These are phyloP conservation scores for Ptyas mucosa DNA, from an alignment of 2,113 vertebrate species.

Conservation along the genomic window DNA sequence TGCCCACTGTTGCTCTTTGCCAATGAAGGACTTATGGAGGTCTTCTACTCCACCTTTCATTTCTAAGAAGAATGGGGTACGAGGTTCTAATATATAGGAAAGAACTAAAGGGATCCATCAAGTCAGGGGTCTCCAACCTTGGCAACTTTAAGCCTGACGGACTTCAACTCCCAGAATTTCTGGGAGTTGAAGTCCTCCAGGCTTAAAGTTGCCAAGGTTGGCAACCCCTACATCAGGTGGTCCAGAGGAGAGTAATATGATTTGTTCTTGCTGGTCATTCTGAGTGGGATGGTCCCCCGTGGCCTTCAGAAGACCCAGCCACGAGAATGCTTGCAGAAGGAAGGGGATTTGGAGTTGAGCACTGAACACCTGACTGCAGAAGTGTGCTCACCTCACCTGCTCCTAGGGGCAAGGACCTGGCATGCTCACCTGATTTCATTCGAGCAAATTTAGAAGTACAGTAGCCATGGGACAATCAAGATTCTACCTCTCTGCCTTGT, in stretches of 20 bases:
- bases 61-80: background rate
- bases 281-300: too few relatives aligned
- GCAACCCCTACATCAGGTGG: background rate
- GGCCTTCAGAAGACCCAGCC: too few relatives aligned
- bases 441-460: background rate
- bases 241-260: background rate
- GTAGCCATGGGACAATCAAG: background rate
- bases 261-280: background rate
- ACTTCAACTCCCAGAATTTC: too few relatives aligned
- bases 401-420: background rate
- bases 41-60: background rate
- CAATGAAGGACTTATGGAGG: background rate
- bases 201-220: too few relatives aligned
- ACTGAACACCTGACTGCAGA: background rate
- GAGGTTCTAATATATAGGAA: background rate
- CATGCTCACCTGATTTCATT: background rate
- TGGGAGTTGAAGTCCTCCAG: too few relatives aligned
- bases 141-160: too few relatives aligned
- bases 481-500: conserved; percentile 8
- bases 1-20: background rate
- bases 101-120: background rate
- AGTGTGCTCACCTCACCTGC: background rate
- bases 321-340: background rate
- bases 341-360: background rate
- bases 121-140: too few relatives aligned